Evolutionary conservation across 2,888 invertebrate genomes (phyloP).

Genomic region (Nomada hirtipes): DNA sequence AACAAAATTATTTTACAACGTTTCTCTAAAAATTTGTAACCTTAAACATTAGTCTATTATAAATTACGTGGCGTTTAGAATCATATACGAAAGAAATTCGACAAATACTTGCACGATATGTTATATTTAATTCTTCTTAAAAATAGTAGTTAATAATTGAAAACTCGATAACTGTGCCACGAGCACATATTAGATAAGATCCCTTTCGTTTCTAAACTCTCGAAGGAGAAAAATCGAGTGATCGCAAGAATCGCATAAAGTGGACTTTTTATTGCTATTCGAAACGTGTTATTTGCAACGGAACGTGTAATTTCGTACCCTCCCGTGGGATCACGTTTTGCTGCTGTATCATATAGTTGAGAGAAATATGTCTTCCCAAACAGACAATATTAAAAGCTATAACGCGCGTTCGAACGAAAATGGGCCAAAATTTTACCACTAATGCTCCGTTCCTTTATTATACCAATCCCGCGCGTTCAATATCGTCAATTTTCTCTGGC

Average conservation of each 20-base stretch:
- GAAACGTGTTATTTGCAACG: constrained; percentile 39
- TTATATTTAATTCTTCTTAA: too few relatives aligned
- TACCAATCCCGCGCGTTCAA: too few relatives aligned
- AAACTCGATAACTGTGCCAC: background rate
- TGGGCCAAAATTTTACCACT: background rate
- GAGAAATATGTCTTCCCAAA: constrained; percentile 7
- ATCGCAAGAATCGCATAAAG: constrained; percentile 4
- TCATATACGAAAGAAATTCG: too few relatives aligned
- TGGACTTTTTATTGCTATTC: constrained; percentile 24
- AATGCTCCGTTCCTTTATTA: background rate
- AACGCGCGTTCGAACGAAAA: background rate
- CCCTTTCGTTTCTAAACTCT: background rate
- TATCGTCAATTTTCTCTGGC: too few relatives aligned
- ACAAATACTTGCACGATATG: too few relatives aligned
- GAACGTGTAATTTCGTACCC: constrained; percentile 46
- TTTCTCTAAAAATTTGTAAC: too few relatives aligned
- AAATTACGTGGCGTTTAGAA: too few relatives aligned
- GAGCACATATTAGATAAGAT: background rate
- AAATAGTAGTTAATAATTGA: background rate
- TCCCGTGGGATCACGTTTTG: constrained; percentile 35
- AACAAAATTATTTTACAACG: too few relatives aligned
- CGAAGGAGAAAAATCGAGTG: background rate
- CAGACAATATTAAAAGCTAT: constrained; percentile 4
- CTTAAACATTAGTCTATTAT: too few relatives aligned
- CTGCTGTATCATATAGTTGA: constrained; percentile 23